phyloP scores from a whole-genome alignment of 2,888 invertebrate species.

The Drosophila dives region DNA sequence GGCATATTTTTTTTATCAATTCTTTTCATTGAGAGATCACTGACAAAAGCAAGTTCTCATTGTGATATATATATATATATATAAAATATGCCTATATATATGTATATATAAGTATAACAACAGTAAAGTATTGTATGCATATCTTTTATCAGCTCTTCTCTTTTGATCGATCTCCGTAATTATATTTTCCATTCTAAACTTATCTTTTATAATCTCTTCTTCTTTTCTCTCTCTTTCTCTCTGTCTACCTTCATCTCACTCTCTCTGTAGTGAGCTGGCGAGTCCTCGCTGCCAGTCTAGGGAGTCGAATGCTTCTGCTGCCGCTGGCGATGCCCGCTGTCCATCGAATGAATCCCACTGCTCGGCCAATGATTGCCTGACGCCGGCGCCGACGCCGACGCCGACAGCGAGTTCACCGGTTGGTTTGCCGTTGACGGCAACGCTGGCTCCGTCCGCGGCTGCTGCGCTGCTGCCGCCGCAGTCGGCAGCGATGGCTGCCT shows the following conservation, averaged over 20 bases:
- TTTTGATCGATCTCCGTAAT: background rate
- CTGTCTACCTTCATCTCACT: background rate
- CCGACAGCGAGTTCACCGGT: constrained; percentile 84
- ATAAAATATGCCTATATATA: too few relatives aligned
- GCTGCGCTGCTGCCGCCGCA: constrained; percentile 90
- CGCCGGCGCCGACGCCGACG: constrained; percentile 86
- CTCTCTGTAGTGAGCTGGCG: constrained; percentile 88
- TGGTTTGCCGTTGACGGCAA: constrained; percentile 88
- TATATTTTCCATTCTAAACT: background rate
- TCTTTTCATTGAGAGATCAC: background rate
- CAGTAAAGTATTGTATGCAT: background rate
- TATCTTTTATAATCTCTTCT: background rate
- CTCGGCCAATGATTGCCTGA: constrained; percentile 87
- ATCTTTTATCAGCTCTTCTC: background rate
- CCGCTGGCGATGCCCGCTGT: constrained; percentile 88
- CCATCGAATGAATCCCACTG: constrained; percentile 92
- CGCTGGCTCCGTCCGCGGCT: constrained; percentile 88
- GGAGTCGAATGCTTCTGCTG: constrained; percentile 89
- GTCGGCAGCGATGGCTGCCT: constrained; percentile 93
- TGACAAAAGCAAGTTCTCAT: background rate
- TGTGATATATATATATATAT: background rate
- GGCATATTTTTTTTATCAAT: too few relatives aligned
- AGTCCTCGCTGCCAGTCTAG: constrained; percentile 93
- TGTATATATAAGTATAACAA: too few relatives aligned
- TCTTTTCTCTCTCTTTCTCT: constrained; percentile 76